Conservation (phyloP, 2,888 invertebrate genomes). For the Galerucella pusilla region DNA sequence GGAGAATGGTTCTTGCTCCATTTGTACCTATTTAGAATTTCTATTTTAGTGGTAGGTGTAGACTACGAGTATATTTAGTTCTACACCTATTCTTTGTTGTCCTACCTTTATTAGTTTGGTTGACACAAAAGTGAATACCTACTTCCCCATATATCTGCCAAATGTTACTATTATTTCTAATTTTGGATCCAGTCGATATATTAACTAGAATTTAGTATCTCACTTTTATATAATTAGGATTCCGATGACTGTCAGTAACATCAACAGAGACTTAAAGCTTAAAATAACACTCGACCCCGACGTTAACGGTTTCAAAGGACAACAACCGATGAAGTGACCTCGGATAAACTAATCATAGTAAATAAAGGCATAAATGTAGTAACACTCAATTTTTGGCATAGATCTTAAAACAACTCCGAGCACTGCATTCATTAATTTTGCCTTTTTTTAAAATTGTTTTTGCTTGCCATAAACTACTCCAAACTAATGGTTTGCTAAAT, state of each 20-base stretch:
- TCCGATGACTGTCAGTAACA: slow-evolving; percentile 12
- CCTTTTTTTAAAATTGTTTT: neutral
- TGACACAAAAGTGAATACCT: neutral
- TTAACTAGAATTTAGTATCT: slow-evolving; percentile 6
- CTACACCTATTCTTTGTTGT: neutral
- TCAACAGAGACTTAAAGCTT: slow-evolving; percentile 12
- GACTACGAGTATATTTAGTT: neutral
- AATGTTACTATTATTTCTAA: slow-evolving; percentile 5
- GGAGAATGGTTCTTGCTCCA: neutral
- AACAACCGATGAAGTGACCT: slow-evolving; percentile 10
- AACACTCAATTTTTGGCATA: neutral
- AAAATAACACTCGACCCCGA: slow-evolving; percentile 11
- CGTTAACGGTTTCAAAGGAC: neutral
- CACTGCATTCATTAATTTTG: neutral
- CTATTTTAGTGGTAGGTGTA: neutral
- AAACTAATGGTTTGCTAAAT: no score
- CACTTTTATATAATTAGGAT: slow-evolving; percentile 19
- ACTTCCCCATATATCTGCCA: slow-evolving; percentile 18
- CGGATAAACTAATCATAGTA: slow-evolving; percentile 14
- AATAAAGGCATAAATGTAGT: slow-evolving; percentile 1
- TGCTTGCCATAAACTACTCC: no score
- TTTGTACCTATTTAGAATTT: neutral
- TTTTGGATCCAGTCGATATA: slow-evolving; percentile 2
- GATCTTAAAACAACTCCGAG: neutral
- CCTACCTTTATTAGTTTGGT: neutral